Conservation (phyloP, 2,888 invertebrate species). For the Salpingus planirostris region DNA sequence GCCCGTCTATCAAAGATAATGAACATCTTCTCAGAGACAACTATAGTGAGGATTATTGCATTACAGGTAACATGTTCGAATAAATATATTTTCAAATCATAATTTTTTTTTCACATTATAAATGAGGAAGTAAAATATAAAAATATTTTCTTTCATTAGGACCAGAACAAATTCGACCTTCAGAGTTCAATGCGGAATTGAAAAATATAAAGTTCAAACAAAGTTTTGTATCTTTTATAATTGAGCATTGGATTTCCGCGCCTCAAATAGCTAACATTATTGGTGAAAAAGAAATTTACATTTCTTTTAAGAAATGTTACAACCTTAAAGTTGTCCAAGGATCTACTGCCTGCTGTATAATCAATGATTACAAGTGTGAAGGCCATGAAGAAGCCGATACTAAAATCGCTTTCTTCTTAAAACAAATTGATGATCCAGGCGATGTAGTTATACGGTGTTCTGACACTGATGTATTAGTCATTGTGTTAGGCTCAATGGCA, state of each 20-base stretch:
- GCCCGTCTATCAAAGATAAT: slow-evolving; percentile 31
- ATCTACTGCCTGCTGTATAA: no score
- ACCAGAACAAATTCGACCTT: slow-evolving; percentile 26
- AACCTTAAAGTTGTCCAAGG: not conserved
- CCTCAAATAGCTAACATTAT: not conserved
- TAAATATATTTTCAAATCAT: no score
- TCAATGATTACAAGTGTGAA: no score
- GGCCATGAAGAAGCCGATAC: not conserved
- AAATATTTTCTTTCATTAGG: slow-evolving; percentile 24
- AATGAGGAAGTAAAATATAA: no score
- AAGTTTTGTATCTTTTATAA: slow-evolving; percentile 24
- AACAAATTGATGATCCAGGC: not conserved
- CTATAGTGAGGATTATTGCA: no score
- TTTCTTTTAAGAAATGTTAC: not conserved
- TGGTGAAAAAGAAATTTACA: not conserved
- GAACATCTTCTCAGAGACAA: no score
- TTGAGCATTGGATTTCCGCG: slow-evolving; percentile 21
- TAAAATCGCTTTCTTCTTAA: not conserved
- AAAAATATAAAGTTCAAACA: slow-evolving; percentile 29
- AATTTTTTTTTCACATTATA: no score
- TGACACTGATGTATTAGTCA: not conserved
- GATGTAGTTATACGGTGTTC: not conserved
- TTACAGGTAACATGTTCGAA: no score
- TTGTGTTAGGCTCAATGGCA: not conserved
- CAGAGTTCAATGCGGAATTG: slow-evolving; percentile 23